Percentiles rank a stretch among this genome's conserved stretches.
These are phyloP conservation scores for Antedon mediterranea DNA, from an alignment of 53 echinoderm and acorn worm species.

Conservation along the genomic window DNA sequence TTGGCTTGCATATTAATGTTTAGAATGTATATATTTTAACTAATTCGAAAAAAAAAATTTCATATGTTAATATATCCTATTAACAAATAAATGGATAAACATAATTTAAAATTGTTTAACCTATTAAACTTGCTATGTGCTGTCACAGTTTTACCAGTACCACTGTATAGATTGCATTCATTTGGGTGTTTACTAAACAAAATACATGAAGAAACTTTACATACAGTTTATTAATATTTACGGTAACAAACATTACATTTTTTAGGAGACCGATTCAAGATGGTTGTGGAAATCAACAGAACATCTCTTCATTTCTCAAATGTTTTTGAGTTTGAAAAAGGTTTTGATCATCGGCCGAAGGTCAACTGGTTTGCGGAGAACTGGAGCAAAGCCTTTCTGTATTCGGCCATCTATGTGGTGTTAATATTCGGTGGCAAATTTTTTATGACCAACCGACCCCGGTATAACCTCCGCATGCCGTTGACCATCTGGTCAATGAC, in stretches of 20 bases:
- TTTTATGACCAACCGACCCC: constrained; percentile 49
- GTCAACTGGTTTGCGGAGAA: constrained; percentile 54
- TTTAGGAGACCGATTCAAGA: not conserved
- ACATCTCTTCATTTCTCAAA: not conserved
- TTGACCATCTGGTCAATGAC: constrained; percentile 57
- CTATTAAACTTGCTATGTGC: too few species aligned
- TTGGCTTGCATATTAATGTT: too few species aligned
- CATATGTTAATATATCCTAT: too few species aligned
- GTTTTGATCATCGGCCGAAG: constrained; percentile 39
- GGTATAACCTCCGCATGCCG: constrained; percentile 39
- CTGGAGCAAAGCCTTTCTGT: constrained; percentile 38
- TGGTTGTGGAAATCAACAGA: not conserved
- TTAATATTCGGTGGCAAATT: constrained; percentile 52
- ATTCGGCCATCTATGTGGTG: constrained; percentile 49
- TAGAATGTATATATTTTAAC: too few species aligned
- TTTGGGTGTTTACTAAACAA: too few species aligned
- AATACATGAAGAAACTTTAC: too few species aligned
- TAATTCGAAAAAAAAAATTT: too few species aligned
- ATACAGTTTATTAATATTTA: not conserved
- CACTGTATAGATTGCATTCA: too few species aligned
- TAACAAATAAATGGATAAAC: too few species aligned
- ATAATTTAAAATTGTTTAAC: too few species aligned
- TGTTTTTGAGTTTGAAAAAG: constrained; percentile 56
- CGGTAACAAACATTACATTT: not conserved
- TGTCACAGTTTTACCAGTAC: too few species aligned